Base-by-base conservation (phyloP, 2,888 invertebrate genomes). In the Nemurella pictetii region DNA sequence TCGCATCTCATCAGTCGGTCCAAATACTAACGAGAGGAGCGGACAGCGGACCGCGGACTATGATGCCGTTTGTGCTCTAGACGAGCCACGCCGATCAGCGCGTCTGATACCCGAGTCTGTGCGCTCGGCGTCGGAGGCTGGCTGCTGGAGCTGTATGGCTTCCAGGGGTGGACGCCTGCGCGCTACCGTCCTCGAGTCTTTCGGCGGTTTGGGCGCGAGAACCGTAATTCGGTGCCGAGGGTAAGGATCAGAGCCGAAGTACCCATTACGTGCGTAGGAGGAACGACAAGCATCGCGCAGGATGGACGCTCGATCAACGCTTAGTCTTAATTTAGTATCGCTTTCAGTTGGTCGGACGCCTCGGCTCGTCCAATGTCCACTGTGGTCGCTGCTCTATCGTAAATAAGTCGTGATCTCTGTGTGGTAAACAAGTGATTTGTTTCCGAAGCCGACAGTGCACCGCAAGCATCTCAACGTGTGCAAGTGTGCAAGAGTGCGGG, bases 261-360 rank as follows among this genome's bases (percentile, higher is more conserved):
- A 75, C 75, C 26, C 32, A 36, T 81, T 32, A 80, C 80, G n/a
- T 4, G 75, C 26, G 75, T 27, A 75, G 75, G 75, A 75, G 26
- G 75, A 75, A n/a, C n/a, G 75, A 7, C 28, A 7, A 26, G 75
- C 75, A 75, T 12, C 9, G 75, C 3, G 28, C 35, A 81, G 55
- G 80, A 81, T 36, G 80, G 80, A 81, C n/a, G n/a, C n/a, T n/a
- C 80, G 80, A 81, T 35, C n/a, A 26, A 25, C 35, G 35, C 35
- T 30, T 35, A 81, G 80, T 81, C 80, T 81, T 30, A 32, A 35
- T 81, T 81, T 81, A 35, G 80, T 81, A 81, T 81, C 80, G 26
- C 32, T 30, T 32, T 35, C 35, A 30, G 80, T 25, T 25, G 80
- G 80, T 15, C 25, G 80, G 27, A 28, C 1, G 32, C 25, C 32